These are phyloP conservation scores for Serrognathus titanus DNA, from an alignment of 2,888 invertebrate genomes.

Conservation along the genomic window DNA sequence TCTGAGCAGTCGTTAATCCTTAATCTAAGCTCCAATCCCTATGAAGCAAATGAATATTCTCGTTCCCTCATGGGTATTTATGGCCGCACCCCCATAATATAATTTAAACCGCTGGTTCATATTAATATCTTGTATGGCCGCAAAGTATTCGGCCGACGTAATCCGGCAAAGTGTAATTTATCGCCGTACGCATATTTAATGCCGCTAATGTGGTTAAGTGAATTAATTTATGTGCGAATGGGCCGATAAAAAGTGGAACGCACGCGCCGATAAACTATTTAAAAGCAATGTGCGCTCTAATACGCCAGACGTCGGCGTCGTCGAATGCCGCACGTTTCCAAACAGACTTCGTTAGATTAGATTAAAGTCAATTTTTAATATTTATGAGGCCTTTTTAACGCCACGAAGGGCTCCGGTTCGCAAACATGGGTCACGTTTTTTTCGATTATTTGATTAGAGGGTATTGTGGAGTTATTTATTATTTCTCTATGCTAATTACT, in stretches of 20 bases:
- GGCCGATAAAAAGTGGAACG: conserved; percentile 37
- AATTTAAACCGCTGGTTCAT: conserved; percentile 2
- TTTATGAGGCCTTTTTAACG: conserved; percentile 7
- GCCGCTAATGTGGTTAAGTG: conserved; percentile 34
- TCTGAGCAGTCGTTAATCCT: too few relatives aligned
- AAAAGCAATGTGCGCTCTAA: conserved; percentile 16
- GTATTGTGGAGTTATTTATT: too few relatives aligned
- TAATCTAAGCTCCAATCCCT: not conserved
- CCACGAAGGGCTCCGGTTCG: not conserved
- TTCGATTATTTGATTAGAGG: conserved; percentile 8
- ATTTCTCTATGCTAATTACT: too few relatives aligned
- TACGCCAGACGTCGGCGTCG: conserved; percentile 11
- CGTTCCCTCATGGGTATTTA: not conserved
- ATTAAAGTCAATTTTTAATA: conserved; percentile 17
- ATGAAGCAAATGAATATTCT: not conserved
- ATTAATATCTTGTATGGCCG: conserved; percentile 1
- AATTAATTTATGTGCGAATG: conserved; percentile 45
- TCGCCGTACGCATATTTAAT: conserved; percentile 38
- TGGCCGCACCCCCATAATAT: not conserved
- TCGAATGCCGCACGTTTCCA: conserved; percentile 6
- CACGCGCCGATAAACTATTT: conserved; percentile 31
- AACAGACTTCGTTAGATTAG: conserved; percentile 11
- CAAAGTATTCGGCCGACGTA: conserved; percentile 28
- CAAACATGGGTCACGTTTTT: conserved; percentile 3
- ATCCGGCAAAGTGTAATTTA: conserved; percentile 45